Percentiles rank a stretch among this genome's conserved stretches.
Evolutionary conservation across 2,888 invertebrate genomes (phyloP).

Genomic region (Parnassius glacialis): DNA sequence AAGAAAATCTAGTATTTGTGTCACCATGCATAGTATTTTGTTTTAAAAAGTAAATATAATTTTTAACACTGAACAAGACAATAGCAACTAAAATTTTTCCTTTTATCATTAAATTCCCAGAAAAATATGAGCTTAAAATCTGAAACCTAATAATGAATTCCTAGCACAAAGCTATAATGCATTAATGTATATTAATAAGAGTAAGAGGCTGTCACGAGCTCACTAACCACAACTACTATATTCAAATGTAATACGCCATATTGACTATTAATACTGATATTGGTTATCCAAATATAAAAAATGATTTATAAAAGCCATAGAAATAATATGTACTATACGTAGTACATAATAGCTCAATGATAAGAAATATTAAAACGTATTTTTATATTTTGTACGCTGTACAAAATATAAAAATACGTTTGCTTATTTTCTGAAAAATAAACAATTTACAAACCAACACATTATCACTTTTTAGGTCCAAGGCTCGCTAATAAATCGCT

Average conservation of each 20-base stretch:
- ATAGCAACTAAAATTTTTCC: not conserved
- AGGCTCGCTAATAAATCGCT: no score
- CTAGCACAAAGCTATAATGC: slow-evolving; percentile 11
- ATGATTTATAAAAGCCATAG: no score
- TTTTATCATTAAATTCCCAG: slow-evolving; percentile 8
- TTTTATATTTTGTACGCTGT: no score
- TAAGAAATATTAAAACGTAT: no score
- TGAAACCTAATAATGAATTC: slow-evolving; percentile 19
- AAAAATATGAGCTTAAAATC: slow-evolving; percentile 9
- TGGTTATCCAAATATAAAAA: no score
- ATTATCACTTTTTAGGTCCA: no score
- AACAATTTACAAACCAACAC: no score
- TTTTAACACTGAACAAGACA: not conserved
- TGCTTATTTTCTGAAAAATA: not conserved
- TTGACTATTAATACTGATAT: not conserved
- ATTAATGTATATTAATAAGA: slow-evolving; percentile 23
- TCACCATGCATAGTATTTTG: no score
- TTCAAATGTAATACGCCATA: slow-evolving; percentile 41
- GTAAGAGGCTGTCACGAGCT: slow-evolving; percentile 30
- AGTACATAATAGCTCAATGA: no score
- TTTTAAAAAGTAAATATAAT: no score
- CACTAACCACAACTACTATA: slow-evolving; percentile 33
- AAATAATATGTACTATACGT: no score
- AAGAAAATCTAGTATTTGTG: no score
- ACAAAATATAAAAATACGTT: not conserved